Conservation (phyloP, 2,113 vertebrate genomes). For the Gracilinanus agilis region DNA sequence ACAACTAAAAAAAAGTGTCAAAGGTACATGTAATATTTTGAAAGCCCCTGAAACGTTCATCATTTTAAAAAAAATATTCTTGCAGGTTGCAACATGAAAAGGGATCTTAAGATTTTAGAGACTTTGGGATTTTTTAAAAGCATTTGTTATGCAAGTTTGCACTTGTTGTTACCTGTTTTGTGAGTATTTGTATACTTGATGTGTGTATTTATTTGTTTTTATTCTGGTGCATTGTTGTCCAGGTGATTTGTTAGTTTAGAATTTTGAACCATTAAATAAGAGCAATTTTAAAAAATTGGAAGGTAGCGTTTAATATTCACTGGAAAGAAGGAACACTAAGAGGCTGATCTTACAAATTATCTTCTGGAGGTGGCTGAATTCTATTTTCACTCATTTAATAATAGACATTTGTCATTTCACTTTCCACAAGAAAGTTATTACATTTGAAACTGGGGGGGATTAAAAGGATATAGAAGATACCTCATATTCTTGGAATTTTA, state of each 20-base stretch:
- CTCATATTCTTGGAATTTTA: not conserved
- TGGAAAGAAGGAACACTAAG: not conserved
- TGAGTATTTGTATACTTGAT: not conserved
- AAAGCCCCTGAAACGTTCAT: constrained; percentile 14
- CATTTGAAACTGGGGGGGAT: not conserved
- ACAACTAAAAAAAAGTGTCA: constrained; percentile 22
- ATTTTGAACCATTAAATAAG: not conserved
- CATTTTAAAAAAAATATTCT: not conserved
- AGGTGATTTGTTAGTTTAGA: not conserved
- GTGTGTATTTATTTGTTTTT: not conserved
- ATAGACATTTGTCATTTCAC: not conserved
- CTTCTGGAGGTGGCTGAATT: not conserved
- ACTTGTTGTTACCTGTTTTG: not conserved
- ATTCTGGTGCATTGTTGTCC: not conserved
- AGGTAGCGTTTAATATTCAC: constrained; percentile 16
- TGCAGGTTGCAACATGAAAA: constrained; percentile 51
- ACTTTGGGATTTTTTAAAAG: constrained; percentile 37
- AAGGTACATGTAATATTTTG: not conserved
- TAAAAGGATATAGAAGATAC: not conserved
- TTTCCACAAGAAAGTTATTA: not conserved
- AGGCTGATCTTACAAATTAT: not conserved
- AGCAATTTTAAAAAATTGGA: not conserved
- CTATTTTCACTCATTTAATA: not conserved
- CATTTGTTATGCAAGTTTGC: not conserved
- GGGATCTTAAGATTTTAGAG: constrained; percentile 15